phyloP scores from a whole-genome alignment of 2,888 invertebrate species.

The Rotaria sp. region DNA sequence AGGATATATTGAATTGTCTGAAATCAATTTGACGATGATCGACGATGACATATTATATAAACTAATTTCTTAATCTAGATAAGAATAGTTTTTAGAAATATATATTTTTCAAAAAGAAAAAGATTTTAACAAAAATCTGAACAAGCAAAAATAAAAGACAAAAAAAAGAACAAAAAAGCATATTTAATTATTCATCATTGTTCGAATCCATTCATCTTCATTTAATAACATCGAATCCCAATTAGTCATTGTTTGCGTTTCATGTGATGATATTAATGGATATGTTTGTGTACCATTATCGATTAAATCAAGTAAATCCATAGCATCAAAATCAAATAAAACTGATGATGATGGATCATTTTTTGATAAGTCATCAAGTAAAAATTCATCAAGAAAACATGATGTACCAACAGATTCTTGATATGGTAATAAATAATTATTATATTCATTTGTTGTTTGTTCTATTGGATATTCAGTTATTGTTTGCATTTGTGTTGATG shows the following conservation, averaged over 20 bases:
- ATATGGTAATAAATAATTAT: neutral
- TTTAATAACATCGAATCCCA: neutral
- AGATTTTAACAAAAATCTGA: neutral
- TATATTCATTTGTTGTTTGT: neutral
- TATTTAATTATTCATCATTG: neutral
- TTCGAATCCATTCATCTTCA: neutral
- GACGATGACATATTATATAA: neutral
- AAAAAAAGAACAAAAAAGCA: neutral
- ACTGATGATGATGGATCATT: neutral
- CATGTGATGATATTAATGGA: neutral
- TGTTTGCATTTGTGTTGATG: constrained; percentile 26
- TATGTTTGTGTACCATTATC: constrained; percentile 23
- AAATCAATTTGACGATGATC: neutral
- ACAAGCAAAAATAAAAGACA: neutral
- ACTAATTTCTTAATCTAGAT: neutral
- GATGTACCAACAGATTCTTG: constrained; percentile 3
- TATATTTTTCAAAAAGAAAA: neutral
- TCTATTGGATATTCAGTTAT: neutral
- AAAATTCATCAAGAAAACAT: neutral
- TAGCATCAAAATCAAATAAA: neutral
- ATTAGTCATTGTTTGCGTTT: neutral
- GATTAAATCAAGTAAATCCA: neutral
- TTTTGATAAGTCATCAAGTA: neutral
- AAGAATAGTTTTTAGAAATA: neutral
- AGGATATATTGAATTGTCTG: neutral